These are phyloP conservation scores for Acrocephalus arundinaceus DNA, from an alignment of 2,113 vertebrate species.

Conservation along the genomic window DNA sequence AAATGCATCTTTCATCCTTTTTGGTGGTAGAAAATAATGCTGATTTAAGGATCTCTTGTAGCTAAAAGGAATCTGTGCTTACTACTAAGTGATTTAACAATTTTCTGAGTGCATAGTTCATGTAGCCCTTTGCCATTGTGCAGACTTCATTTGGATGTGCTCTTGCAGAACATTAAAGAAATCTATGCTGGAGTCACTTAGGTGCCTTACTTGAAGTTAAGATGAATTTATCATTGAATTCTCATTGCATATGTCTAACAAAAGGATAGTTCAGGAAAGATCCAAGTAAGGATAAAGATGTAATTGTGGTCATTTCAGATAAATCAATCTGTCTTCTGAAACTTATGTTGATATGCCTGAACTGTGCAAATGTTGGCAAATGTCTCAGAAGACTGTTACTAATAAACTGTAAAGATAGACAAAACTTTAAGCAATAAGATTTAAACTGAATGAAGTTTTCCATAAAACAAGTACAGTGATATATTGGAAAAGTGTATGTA, in stretches of 20 bases:
- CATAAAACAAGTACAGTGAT: not conserved
- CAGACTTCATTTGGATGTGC: not conserved
- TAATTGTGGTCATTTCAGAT: not conserved
- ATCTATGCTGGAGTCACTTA: not conserved
- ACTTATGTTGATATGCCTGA: not conserved
- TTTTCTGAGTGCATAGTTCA: not conserved
- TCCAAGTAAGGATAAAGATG: not conserved
- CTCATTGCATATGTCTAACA: not conserved
- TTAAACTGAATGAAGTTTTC: not conserved
- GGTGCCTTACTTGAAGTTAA: conserved; percentile 25
- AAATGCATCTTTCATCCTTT: not conserved
- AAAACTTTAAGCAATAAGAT: not conserved
- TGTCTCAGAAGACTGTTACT: not conserved
- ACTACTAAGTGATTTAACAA: not conserved
- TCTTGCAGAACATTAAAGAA: not conserved
- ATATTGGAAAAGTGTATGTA: not conserved
- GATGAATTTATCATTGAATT: not conserved
- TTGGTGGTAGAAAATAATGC: not conserved
- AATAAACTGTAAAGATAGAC: not conserved
- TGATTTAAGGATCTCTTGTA: not conserved
- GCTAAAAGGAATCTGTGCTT: not conserved
- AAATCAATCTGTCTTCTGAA: not conserved
- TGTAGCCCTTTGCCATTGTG: not conserved
- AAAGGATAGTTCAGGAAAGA: not conserved
- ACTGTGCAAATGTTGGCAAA: not conserved